Conservation (phyloP, 2,113 vertebrate species). For the Oryctolagus cuniculus region DNA sequence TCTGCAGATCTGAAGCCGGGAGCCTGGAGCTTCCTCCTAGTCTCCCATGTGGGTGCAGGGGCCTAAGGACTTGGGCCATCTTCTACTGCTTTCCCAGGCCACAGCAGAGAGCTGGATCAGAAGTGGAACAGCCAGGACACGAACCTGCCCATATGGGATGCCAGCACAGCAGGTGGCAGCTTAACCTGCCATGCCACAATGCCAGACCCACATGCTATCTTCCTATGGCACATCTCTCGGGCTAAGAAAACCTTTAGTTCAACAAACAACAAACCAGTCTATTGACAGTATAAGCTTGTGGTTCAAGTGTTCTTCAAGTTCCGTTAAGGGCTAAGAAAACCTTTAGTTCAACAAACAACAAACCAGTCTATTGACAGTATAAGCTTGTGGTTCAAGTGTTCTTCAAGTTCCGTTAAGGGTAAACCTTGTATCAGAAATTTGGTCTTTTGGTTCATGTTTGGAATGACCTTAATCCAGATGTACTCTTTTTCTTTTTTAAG, state of each 20-base stretch:
- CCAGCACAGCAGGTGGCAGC: too few species aligned
- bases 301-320: neutral
- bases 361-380: neutral
- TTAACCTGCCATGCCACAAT: too few species aligned
- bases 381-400: neutral
- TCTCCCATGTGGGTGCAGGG: too few species aligned
- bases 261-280: too few species aligned
- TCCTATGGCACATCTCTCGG: neutral
- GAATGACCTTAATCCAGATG: neutral
- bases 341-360: neutral
- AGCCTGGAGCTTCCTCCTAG: too few species aligned
- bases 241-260: neutral
- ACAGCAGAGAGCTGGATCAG: too few species aligned
- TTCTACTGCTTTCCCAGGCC: too few species aligned
- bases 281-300: neutral
- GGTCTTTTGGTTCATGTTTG: neutral
- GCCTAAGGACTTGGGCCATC: too few species aligned
- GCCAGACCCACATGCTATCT: neutral
- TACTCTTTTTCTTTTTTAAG: too few species aligned
- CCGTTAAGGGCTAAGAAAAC: neutral
- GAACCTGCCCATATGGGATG: too few species aligned
- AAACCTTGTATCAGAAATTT: neutral
- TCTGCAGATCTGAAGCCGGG: too few species aligned
- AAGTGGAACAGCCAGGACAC: too few species aligned
- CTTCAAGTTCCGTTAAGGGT: neutral